phyloP scores from a whole-genome alignment of 2,113 vertebrate species.

The Harpagus bidentatus region DNA sequence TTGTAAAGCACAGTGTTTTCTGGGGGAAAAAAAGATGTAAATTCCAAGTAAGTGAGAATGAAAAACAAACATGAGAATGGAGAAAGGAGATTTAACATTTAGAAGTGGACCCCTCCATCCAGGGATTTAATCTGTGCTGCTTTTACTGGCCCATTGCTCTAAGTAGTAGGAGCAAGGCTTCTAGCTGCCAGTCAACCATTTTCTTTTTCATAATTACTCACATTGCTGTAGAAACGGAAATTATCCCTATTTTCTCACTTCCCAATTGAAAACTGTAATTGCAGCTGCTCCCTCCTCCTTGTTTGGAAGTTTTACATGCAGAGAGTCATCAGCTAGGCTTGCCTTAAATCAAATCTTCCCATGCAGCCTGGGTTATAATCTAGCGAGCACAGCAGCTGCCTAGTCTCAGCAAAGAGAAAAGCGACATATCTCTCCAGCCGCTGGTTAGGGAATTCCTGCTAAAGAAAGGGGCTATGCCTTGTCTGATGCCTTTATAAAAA shows the following conservation, averaged over 20 bases:
- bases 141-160: neutral
- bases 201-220: conserved; percentile 49
- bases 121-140: neutral
- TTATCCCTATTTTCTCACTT: conserved; percentile 65
- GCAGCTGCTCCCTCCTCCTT: conserved; percentile 60
- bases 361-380: conserved; percentile 34
- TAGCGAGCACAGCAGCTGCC: conserved; percentile 21
- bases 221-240: conserved; percentile 54
- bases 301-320: conserved; percentile 54
- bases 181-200: conserved; percentile 39
- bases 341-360: conserved; percentile 55
- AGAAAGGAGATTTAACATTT: neutral
- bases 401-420: conserved; percentile 16
- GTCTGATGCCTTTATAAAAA: neutral
- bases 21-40: neutral
- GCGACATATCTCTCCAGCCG: neutral
- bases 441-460: conserved; percentile 1
- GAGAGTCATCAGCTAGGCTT: conserved; percentile 47
- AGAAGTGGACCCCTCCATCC: neutral
- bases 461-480: neutral
- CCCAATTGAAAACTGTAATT: conserved; percentile 56
- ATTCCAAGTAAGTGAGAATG: neutral
- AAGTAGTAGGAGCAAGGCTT: conserved; percentile 25
- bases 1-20: neutral
- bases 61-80: neutral